A percentile compares a stretch with the other conserved stretches of the same genome.
These are phyloP conservation scores for Montipora sp. DNA, from an alignment of 64 coral and sea anemone genomes.

Conservation along the genomic window DNA sequence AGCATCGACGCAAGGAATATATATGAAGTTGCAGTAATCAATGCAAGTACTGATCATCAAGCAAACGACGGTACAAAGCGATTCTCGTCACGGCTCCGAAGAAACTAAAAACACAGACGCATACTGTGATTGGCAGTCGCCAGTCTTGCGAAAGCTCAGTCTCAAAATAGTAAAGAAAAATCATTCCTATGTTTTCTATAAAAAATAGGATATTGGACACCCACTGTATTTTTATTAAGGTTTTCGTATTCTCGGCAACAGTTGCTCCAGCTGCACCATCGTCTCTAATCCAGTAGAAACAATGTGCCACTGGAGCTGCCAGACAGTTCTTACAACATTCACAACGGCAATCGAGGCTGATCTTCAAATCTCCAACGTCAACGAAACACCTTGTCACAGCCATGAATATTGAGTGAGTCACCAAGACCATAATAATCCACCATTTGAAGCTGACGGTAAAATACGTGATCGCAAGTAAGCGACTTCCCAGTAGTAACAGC, in stretches of 20 bases:
- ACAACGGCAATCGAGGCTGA: no score
- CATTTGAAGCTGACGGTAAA: not conserved
- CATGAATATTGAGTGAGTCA: not conserved
- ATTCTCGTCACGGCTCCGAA: no score
- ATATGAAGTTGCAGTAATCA: no score
- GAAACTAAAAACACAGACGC: not conserved
- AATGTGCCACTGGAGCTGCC: no score
- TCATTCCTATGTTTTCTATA: not conserved
- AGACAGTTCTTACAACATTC: no score
- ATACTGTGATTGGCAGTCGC: not conserved
- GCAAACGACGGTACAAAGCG: no score
- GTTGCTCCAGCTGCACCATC: not conserved
- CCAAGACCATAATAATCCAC: not conserved
- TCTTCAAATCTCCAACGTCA: no score
- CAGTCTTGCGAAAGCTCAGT: not conserved
- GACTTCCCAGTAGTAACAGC: not conserved
- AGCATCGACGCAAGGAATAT: no score
- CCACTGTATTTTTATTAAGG: not conserved
- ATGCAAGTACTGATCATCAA: no score
- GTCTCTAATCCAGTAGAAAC: not conserved
- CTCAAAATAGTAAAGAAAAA: not conserved
- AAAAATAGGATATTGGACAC: not conserved
- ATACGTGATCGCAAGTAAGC: not conserved
- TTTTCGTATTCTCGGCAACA: not conserved
- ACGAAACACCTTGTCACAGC: no score